Evolutionary conservation across 2,797 vertebrate genomes (phyloP).

Genomic region (Dromococcyx pavoninus): DNA sequence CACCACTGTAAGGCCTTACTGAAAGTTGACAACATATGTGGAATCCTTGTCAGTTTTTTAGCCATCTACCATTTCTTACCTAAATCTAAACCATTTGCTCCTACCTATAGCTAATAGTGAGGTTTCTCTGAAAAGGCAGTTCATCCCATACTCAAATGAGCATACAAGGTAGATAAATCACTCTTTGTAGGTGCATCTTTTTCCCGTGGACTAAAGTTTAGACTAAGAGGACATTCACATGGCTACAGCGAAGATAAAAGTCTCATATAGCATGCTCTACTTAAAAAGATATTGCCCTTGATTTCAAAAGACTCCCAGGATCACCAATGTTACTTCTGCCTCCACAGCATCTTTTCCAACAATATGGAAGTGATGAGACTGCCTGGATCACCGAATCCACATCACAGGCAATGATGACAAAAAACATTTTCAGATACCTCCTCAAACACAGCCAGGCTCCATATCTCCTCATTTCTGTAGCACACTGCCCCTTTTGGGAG

Average conservation of each 20-base stretch:
- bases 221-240: neutral
- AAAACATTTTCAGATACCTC: neutral
- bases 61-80: neutral
- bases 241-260: neutral
- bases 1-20: neutral
- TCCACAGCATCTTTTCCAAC: neutral
- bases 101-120: neutral
- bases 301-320: neutral
- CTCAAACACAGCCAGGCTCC: neutral
- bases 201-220: neutral
- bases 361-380: neutral
- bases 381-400: fast-evolving
- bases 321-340: neutral
- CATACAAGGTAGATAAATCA: neutral
- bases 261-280: neutral
- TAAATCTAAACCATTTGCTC: neutral
- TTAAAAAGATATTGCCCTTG: neutral
- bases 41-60: neutral
- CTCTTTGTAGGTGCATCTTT: neutral
- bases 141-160: neutral
- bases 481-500: neutral
- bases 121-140: neutral
- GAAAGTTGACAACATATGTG: neutral
- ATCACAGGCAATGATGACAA: neutral
- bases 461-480: neutral